Conservation (phyloP, 2,797 vertebrate genomes). For the Dermochelys coriacea region DNA sequence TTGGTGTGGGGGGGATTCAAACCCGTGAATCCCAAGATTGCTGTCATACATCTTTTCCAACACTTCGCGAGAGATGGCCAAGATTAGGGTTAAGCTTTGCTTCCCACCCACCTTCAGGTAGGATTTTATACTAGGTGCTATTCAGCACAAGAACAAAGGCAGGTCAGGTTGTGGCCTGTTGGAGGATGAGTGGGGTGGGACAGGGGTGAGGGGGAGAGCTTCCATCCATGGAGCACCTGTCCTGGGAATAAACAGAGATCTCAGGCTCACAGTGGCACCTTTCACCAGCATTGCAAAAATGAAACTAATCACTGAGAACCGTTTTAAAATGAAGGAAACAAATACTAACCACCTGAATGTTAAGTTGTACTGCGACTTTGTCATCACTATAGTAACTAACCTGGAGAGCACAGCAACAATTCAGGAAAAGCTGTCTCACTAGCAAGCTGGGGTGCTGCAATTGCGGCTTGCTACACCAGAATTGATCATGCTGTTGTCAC, state of each 20-base stretch:
- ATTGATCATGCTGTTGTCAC: too few relatives aligned
- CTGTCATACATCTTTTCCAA: neutral
- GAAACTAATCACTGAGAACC: neutral
- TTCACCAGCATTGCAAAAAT: neutral
- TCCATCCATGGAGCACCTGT: neutral
- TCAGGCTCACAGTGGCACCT: neutral
- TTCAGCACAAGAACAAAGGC: neutral
- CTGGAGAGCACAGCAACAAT: neutral
- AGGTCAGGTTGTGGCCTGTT: neutral
- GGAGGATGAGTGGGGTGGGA: neutral
- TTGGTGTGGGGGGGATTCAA: neutral
- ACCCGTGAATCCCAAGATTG: neutral
- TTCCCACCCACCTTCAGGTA: neutral
- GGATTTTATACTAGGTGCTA: neutral
- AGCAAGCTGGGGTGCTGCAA: neutral
- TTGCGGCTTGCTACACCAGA: too few relatives aligned
- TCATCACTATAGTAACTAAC: neutral
- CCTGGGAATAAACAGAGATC: neutral
- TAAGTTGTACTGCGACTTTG: neutral
- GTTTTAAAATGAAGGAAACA: neutral
- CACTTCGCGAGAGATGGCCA: neutral
- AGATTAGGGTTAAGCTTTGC: neutral
- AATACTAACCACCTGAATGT: too few relatives aligned
- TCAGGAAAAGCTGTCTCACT: neutral
- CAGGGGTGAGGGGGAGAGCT: neutral